phyloP scores from a whole-genome alignment of 2,113 vertebrate species.

The Crotalus tigris region DNA sequence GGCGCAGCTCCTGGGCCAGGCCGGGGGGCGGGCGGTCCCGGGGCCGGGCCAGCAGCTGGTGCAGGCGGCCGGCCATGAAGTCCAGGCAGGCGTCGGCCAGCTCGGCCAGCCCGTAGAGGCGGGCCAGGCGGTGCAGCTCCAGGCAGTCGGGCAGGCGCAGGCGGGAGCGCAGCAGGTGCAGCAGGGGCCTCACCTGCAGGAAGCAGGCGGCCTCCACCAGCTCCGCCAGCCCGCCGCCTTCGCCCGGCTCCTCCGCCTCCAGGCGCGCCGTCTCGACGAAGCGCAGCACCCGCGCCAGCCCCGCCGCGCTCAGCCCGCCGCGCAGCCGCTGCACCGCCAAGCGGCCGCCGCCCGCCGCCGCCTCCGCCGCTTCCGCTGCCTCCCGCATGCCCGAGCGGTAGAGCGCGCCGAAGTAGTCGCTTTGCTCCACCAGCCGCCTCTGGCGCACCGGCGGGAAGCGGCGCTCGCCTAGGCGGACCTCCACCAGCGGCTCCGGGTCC shows the following conservation, averaged over 20 bases:
- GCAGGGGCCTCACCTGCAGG: constrained; percentile 88
- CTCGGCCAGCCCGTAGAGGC: constrained; percentile 87
- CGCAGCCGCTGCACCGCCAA: constrained; percentile 86
- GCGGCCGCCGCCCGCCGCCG: constrained; percentile 72
- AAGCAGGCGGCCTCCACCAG: constrained; percentile 91
- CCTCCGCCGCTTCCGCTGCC: constrained; percentile 66
- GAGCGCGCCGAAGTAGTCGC: constrained; percentile 92
- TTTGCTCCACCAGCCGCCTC: constrained; percentile 89
- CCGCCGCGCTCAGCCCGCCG: constrained; percentile 85
- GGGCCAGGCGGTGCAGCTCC: constrained; percentile 84
- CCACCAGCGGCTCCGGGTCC: constrained; percentile 77
- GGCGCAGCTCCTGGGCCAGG: constrained; percentile 75
- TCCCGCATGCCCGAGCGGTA: constrained; percentile 95
- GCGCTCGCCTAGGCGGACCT: constrained; percentile 85
- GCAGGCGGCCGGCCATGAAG: constrained; percentile 85
- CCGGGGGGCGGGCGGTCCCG: constrained; percentile 68
- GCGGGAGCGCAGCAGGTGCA: constrained; percentile 83
- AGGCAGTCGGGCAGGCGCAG: constrained; percentile 86
- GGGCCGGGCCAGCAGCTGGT: constrained; percentile 80
- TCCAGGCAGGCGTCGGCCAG: constrained; percentile 79
- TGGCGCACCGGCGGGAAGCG: constrained; percentile 86
- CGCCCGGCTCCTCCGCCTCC: constrained; percentile 47
- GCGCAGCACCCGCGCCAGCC: constrained; percentile 88
- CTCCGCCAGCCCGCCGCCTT: constrained; percentile 75
- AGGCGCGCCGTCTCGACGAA: constrained; percentile 83